Evolutionary conservation across 1,140 invertebrate genomes (phyloP).

Genomic region (Batillaria attramentaria): DNA sequence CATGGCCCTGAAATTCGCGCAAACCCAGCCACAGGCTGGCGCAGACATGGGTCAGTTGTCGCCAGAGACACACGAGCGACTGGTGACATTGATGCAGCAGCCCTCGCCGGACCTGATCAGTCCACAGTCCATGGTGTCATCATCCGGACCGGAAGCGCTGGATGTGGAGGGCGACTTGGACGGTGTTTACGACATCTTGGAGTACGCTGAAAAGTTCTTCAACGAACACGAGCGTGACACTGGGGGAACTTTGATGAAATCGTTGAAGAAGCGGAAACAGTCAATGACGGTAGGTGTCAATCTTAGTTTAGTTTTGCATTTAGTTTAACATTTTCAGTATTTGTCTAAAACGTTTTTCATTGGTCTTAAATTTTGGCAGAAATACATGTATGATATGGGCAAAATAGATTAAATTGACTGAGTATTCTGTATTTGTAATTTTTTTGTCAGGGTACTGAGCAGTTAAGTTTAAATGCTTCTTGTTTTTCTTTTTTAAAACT

Average conservation of each 20-base stretch:
- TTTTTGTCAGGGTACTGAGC: too few species aligned
- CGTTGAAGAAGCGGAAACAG: conserved; percentile 76
- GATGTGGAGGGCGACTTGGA: conserved; percentile 40
- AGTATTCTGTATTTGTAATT: too few species aligned
- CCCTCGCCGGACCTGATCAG: conserved; percentile 19
- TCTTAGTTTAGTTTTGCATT: neutral
- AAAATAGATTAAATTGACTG: too few species aligned
- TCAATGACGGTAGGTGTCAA: conserved; percentile 50
- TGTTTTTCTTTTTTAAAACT: too few species aligned
- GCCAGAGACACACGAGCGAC: conserved; percentile 36
- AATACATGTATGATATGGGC: conserved; percentile 5
- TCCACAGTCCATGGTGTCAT: conserved; percentile 23
- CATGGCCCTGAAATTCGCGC: conserved; percentile 36
- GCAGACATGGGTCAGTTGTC: conserved; percentile 43
- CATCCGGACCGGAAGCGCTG: conserved; percentile 33
- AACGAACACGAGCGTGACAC: conserved; percentile 89
- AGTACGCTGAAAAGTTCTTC: conserved; percentile 95
- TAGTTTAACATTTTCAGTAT: neutral
- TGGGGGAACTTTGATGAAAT: conserved; percentile 88
- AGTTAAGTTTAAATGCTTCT: too few species aligned
- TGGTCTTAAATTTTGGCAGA: neutral
- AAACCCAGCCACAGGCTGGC: neutral
- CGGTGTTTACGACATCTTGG: conserved; percentile 85
- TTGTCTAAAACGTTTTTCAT: too few species aligned
- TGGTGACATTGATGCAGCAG: conserved; percentile 34